Percentiles rank a stretch among this genome's conserved stretches.
These are phyloP conservation scores for Tichodroma muraria DNA, from an alignment of 2,113 vertebrate genomes.

Conservation along the genomic window DNA sequence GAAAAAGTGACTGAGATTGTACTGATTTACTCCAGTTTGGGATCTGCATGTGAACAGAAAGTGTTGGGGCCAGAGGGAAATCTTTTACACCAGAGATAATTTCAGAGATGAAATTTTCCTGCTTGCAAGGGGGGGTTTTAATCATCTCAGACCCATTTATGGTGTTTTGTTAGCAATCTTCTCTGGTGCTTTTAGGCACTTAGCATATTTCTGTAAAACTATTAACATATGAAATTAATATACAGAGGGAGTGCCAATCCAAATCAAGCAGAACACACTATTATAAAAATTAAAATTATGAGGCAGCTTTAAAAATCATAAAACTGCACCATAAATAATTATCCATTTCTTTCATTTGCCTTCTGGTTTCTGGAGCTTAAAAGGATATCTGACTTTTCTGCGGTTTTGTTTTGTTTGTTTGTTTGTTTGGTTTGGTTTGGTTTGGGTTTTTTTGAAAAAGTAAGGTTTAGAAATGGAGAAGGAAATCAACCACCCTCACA, in stretches of 20 bases:
- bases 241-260: neutral
- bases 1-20: neutral
- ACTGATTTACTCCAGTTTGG: neutral
- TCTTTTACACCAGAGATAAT: neutral
- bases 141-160: neutral
- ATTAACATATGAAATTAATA: slow-evolving; percentile 34
- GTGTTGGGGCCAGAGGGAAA: neutral
- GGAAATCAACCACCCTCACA: neutral
- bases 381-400: neutral
- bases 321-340: neutral
- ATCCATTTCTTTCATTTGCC: neutral
- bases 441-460: neutral
- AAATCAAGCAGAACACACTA: neutral
- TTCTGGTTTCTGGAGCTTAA: neutral
- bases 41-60: neutral
- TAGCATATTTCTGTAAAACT: slow-evolving; percentile 11
- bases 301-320: neutral
- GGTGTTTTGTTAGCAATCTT: neutral
- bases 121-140: neutral
- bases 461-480: neutral
- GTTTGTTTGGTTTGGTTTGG: neutral
- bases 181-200: slow-evolving; percentile 14
- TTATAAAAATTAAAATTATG: neutral
- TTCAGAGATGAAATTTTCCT: slow-evolving; percentile 39
- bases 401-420: neutral